Percentiles rank a stretch among this genome's conserved stretches.
Conservation (phyloP, 2,797 vertebrate species). For the Channa striata region DNA sequence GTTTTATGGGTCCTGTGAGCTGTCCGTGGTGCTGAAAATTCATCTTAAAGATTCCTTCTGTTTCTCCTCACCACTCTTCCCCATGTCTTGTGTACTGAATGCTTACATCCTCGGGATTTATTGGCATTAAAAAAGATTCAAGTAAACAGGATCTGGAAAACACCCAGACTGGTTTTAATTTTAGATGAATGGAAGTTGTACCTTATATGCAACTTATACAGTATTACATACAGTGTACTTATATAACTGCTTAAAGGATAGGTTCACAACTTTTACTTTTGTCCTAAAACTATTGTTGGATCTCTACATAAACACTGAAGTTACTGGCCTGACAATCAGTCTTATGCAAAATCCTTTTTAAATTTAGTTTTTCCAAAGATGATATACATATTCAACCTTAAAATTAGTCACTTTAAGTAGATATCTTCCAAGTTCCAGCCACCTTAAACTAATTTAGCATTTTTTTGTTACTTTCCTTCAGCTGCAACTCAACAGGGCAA, state of each 20-base stretch:
- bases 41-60: not conserved
- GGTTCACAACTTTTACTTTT: no score
- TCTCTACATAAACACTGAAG: no score
- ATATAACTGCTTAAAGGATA: no score
- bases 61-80: not conserved
- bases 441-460: no score
- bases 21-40: slow-evolving; percentile 67
- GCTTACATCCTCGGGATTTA: not conserved
- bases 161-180: not conserved
- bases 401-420: no score
- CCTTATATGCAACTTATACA: not conserved
- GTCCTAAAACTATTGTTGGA: no score
- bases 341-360: not conserved
- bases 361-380: no score
- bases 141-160: not conserved
- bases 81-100: not conserved
- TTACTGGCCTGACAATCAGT: no score
- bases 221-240: not conserved
- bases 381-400: no score
- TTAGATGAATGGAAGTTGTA: not conserved
- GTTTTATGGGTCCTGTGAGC: slow-evolving; percentile 37
- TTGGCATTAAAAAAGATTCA: slow-evolving; percentile 4
- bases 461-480: no score
- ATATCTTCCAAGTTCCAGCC: no score
- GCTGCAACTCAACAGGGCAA: no score